phyloP scores from a whole-genome alignment of 2,888 invertebrate species.

The Drosophila phalerata region DNA sequence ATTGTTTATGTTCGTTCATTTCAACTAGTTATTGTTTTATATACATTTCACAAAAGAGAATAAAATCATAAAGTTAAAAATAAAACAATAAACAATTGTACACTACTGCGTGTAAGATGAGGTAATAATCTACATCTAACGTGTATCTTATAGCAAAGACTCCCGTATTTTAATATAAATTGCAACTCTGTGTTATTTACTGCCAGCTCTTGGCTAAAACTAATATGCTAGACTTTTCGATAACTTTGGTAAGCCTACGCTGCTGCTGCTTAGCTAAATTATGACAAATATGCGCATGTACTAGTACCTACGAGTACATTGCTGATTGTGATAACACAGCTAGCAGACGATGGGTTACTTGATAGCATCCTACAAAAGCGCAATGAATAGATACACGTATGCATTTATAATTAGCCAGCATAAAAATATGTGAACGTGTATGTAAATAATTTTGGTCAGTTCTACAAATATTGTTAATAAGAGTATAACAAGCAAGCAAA shows the following conservation, averaged over 20 bases:
- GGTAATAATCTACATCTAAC: neutral
- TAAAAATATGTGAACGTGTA: too few species aligned
- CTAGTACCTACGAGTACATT: slow-evolving; percentile 7
- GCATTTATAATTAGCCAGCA: too few species aligned
- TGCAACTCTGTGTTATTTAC: slow-evolving; percentile 25
- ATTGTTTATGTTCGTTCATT: too few species aligned
- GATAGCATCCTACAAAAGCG: slow-evolving; percentile 67
- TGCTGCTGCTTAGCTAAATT: slow-evolving; percentile 5
- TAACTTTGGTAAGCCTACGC: neutral
- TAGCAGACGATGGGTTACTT: slow-evolving; percentile 72
- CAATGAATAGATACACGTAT: slow-evolving; percentile 1
- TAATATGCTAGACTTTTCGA: slow-evolving; percentile 23
- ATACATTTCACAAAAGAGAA: too few species aligned
- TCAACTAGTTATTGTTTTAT: too few species aligned
- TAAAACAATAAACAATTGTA: too few species aligned
- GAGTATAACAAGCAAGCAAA: too few species aligned
- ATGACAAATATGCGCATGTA: slow-evolving; percentile 13
- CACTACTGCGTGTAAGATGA: too few species aligned
- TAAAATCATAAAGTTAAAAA: too few species aligned
- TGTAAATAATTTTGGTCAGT: too few species aligned
- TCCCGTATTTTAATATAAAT: neutral
- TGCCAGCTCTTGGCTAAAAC: slow-evolving; percentile 49
- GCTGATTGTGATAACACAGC: slow-evolving; percentile 53
- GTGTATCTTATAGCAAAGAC: neutral
- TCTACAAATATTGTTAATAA: too few species aligned